Percentiles rank a stretch among this genome's conserved stretches.
phyloP scores from a whole-genome alignment of 2,888 invertebrate species.

The Leucophenga montana region DNA sequence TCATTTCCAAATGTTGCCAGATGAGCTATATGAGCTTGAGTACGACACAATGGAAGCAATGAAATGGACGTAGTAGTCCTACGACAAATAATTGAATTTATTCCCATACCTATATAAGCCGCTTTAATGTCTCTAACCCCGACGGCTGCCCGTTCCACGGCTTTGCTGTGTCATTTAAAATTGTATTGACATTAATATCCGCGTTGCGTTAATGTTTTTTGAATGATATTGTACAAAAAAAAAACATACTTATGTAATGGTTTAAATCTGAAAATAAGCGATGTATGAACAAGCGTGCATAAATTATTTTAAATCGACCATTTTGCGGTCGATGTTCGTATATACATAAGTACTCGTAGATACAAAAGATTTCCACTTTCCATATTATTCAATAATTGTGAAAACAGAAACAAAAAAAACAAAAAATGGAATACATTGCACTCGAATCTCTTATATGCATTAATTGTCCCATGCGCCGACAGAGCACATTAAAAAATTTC shows the following conservation, averaged over 20 bases:
- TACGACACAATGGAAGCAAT: not conserved
- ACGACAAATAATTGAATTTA: no score
- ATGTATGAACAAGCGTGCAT: not conserved
- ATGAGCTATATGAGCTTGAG: no score
- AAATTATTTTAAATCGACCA: no score
- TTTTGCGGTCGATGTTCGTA: no score
- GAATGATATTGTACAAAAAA: not conserved
- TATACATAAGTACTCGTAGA: no score
- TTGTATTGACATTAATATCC: constrained; percentile 31
- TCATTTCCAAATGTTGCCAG: no score
- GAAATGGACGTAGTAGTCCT: not conserved
- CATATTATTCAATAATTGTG: constrained; percentile 4
- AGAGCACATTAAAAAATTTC: constrained; percentile 11
- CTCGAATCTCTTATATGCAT: not conserved
- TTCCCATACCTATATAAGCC: not conserved
- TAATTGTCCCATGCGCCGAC: not conserved
- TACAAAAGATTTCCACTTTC: constrained; percentile 2
- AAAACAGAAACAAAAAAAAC: not conserved
- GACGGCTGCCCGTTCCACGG: not conserved
- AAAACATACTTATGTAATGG: not conserved
- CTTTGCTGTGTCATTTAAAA: no score
- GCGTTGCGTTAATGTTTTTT: constrained; percentile 17
- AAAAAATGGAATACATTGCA: constrained; percentile 8
- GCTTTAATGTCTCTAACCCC: not conserved
- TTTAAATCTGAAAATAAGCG: not conserved